phyloP scores from a whole-genome alignment of 1,140 invertebrate genomes.

The Macrocentrus cingulum region DNA sequence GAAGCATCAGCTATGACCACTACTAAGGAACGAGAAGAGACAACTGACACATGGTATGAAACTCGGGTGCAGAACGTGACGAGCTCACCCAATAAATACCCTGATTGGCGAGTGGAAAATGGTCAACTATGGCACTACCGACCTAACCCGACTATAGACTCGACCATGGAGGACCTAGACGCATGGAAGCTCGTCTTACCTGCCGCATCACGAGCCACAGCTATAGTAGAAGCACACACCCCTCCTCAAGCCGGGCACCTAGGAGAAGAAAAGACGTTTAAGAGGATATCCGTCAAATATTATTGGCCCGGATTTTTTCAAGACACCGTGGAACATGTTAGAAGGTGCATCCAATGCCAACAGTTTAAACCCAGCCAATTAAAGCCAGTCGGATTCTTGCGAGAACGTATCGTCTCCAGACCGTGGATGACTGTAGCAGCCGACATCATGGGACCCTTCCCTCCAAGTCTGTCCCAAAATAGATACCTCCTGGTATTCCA shows the following conservation, averaged over 20 bases:
- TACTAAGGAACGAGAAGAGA: not conserved
- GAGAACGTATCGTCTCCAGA: conserved; percentile 37
- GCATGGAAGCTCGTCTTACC: conserved; percentile 23
- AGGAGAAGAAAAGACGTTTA: conserved; percentile 32
- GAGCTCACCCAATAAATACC: conserved; percentile 9
- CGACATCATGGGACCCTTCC: conserved; percentile 53
- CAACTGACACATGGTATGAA: conserved; percentile 3
- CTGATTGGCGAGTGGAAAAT: conserved; percentile 22
- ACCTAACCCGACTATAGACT: not conserved
- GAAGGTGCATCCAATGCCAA: conserved; percentile 34
- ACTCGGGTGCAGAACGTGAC: not conserved
- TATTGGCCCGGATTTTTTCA: not conserved
- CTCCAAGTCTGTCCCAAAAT: conserved; percentile 40
- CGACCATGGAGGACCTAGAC: conserved; percentile 7
- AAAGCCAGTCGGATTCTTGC: conserved; percentile 32
- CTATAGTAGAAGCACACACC: conserved; percentile 31
- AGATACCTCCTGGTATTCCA: conserved; percentile 46
- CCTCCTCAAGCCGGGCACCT: conserved; percentile 18
- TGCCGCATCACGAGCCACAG: not conserved
- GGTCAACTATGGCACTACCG: conserved; percentile 11
- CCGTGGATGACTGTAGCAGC: conserved; percentile 48
- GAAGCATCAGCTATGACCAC: not conserved
- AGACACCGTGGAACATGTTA: conserved; percentile 23
- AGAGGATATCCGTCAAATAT: conserved; percentile 24
- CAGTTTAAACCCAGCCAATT: conserved; percentile 39